Evolutionary conservation across 1,140 invertebrate species (phyloP).

Genomic region (Branchinecta lynchi): DNA sequence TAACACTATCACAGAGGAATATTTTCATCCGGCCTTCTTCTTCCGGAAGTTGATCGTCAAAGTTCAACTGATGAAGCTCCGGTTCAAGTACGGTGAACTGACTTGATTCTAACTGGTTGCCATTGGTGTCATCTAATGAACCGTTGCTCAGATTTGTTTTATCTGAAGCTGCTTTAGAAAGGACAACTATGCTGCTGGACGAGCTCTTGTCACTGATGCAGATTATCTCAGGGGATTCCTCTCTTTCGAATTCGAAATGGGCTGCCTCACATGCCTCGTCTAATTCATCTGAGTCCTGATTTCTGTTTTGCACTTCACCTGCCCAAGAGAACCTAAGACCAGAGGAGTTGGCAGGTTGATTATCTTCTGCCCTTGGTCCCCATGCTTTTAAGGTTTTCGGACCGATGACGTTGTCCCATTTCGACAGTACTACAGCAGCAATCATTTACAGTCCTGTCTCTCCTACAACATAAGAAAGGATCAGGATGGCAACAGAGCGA

Average conservation of each 20-base stretch:
- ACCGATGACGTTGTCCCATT: background rate
- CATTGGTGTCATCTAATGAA: background rate
- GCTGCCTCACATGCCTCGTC: background rate
- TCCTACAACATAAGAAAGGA: too few relatives aligned
- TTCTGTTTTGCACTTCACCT: background rate
- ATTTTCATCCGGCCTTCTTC: background rate
- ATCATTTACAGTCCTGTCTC: background rate
- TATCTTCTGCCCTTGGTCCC: background rate
- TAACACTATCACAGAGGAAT: background rate
- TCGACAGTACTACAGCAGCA: background rate
- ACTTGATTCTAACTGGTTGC: background rate
- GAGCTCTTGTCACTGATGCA: background rate
- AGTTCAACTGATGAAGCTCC: background rate
- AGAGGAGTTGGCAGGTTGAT: background rate
- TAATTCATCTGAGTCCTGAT: background rate
- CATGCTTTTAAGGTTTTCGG: background rate
- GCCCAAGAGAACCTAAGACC: background rate
- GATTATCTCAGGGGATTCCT: slow-evolving; percentile 1
- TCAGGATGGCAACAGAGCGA: too few relatives aligned
- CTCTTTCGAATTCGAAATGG: background rate
- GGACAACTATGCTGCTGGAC: background rate
- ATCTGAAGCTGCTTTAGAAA: background rate
- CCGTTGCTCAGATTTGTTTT: background rate
- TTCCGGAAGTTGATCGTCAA: background rate
- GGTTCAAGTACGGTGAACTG: background rate